These are phyloP conservation scores for Epirrhoe tristata DNA, from an alignment of 2,888 invertebrate species.

Conservation along the genomic window DNA sequence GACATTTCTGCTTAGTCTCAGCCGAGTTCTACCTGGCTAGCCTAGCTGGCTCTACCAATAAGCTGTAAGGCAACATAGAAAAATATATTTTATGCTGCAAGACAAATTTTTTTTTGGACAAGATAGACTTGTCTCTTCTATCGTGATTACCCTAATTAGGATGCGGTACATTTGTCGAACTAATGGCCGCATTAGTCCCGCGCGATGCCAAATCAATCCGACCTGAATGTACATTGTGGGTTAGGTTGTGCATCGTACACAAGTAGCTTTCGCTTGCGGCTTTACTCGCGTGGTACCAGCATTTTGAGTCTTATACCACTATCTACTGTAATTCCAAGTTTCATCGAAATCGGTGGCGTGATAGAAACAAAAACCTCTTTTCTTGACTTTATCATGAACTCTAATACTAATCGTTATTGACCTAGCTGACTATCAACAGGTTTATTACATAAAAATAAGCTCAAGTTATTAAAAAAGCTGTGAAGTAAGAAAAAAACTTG, in stretches of 20 bases:
- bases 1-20: too few relatives aligned
- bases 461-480: background rate
- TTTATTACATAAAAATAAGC: background rate
- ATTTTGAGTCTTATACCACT: too few relatives aligned
- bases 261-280: too few relatives aligned
- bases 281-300: too few relatives aligned
- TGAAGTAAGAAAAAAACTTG: background rate
- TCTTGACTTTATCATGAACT: too few relatives aligned
- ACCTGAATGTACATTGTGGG: conserved; percentile 9
- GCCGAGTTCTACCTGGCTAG: too few relatives aligned
- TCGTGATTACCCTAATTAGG: conserved; percentile 26
- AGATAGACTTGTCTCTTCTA: conserved; percentile 5
- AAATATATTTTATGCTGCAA: background rate
- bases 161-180: conserved; percentile 52
- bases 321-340: too few relatives aligned
- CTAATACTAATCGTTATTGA: too few relatives aligned
- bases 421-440: background rate
- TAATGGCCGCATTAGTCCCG: conserved; percentile 55
- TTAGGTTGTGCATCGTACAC: background rate
- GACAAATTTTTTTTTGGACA: background rate
- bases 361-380: too few relatives aligned
- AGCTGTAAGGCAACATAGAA: too few relatives aligned
- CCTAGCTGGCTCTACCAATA: too few relatives aligned
- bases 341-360: too few relatives aligned
- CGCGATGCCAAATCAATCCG: conserved; percentile 50